Base-by-base conservation (phyloP, 2,113 vertebrate genomes). In the Sinocyclocheilus rhinocerous region DNA sequence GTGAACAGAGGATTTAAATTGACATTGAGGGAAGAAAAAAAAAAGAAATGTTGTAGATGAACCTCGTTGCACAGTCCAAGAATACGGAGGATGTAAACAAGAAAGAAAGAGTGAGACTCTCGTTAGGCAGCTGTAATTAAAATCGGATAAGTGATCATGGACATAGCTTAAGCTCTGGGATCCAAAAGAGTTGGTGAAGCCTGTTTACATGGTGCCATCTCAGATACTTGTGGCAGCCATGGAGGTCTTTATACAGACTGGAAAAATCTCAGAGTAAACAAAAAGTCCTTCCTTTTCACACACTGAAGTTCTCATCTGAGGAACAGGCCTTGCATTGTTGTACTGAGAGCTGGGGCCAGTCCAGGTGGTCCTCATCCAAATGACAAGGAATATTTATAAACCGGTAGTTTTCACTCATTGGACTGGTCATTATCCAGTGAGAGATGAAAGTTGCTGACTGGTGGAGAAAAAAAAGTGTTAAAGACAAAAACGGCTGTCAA, bases 371-470 rank as follows among this genome's bases (percentile, higher is more conserved):
- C 63, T 52, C 11, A 69, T 82, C 80, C 80, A 82, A 82, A 69
- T 82, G 80, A 70, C 42, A 69, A 82, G 63, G 63, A 82, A 82
- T 70, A 82, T 82, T 69, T 82, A 82, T 82, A 45, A 82, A 52
- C 61, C 18, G 12, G 20, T 50, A n/a, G 7, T 65, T 81, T 70
- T 82, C n/a, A 69, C 10, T 70, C 63, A 81, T 16, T 82, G 24
- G 5, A 82, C 65, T 29, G 42, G 45, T 82, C 24, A 69, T 82
- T 82, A 82, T 69, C 33, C 70, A 59, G 7, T 63, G 18, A 63
- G 73, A 65, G n/a, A 73, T 82, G 2, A 61, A 57, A 59, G 33
- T 11, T 22, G 52, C 6, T 59, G 29, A 57, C 55, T 57, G 18
- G 18, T 57, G 55, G 55, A 57, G 16, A 55, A 55, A 57, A 52